Percentiles rank a stretch among this genome's conserved stretches.
These are phyloP conservation scores for Mermis nigrescens DNA, from an alignment of 2,888 invertebrate species.

Conservation along the genomic window DNA sequence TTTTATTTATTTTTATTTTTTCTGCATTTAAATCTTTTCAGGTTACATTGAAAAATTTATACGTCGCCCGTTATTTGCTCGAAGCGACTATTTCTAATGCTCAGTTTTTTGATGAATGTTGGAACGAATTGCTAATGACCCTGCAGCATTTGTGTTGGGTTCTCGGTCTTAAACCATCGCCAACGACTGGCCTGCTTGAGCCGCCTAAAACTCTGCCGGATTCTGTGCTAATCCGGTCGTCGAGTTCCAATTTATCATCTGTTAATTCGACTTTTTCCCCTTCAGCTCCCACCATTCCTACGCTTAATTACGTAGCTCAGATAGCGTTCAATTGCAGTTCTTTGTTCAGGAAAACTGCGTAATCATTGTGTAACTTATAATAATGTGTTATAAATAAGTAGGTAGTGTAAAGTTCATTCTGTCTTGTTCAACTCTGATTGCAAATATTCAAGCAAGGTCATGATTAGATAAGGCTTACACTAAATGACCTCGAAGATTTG, in stretches of 20 bases:
- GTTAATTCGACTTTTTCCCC: neutral
- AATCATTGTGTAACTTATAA: too few relatives aligned
- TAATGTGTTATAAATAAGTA: too few relatives aligned
- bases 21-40: too few relatives aligned
- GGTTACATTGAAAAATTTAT: neutral
- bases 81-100: neutral
- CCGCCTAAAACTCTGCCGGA: too few relatives aligned
- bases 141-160: conserved; percentile 61
- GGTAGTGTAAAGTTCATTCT: too few relatives aligned
- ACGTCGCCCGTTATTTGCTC: neutral
- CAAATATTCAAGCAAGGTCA: too few relatives aligned
- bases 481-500: too few relatives aligned
- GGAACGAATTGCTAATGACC: neutral
- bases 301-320: neutral
- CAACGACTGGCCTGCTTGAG: neutral
- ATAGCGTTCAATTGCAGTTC: neutral
- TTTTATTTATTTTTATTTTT: too few relatives aligned
- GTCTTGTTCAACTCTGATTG: too few relatives aligned
- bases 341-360: neutral
- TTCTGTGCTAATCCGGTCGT: too few relatives aligned
- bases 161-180: conserved; percentile 62
- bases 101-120: neutral
- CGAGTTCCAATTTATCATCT: neutral
- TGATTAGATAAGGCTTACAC: too few relatives aligned
- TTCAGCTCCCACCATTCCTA: neutral